Evolutionary conservation across 2,888 invertebrate genomes (phyloP), one percentile per base, ranked within the genome.

Genomic region (Melanostoma scalare): DNA sequence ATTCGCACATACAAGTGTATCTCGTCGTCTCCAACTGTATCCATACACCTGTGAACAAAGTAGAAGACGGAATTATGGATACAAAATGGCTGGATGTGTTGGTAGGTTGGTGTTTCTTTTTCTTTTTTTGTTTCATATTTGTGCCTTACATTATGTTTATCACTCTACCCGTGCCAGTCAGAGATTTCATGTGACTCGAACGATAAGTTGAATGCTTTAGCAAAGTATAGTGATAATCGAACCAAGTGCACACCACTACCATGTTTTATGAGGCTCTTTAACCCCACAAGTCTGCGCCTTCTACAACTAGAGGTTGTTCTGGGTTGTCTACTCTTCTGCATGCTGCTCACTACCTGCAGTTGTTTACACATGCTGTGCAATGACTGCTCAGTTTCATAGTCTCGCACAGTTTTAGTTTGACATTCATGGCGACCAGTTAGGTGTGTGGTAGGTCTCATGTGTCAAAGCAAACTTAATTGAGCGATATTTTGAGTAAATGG

Each of bases 291-390:
- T 50, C 4, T 69, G 69, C 63, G 55, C 50, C 35, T 53, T 56
- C 33, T 40, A 40, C 10, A 10, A 2, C n/a, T 5, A 4, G 63
- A 30, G 63, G 60, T 36, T 6, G 60, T 38, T 63, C 38, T 50
- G 48, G n/a, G 20, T 58, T 42, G 55, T 48, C 60, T 69, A 48
- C 48, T 30, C 38, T 56, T 60, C 71, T 71, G 68, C 50, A 56
- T 30, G 48, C 35, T 63, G 38, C 38, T 36, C 20, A 69, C 76
- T 73, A 77, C 82, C 82, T 77, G 77, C 68, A 67, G 60, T 82
- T 82, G 82, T 78, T 82, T 78, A 82, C 82, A 82, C 78, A 82
- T 82, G 82, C 82, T 82, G 81, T 82, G 81, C 72, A 61, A 68
- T 82, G 77, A 81, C 77, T 73, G 73, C 73, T 69, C 73, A 77